Conservation (phyloP, 2,888 invertebrate species). For the Drosophila niveifrons region DNA sequence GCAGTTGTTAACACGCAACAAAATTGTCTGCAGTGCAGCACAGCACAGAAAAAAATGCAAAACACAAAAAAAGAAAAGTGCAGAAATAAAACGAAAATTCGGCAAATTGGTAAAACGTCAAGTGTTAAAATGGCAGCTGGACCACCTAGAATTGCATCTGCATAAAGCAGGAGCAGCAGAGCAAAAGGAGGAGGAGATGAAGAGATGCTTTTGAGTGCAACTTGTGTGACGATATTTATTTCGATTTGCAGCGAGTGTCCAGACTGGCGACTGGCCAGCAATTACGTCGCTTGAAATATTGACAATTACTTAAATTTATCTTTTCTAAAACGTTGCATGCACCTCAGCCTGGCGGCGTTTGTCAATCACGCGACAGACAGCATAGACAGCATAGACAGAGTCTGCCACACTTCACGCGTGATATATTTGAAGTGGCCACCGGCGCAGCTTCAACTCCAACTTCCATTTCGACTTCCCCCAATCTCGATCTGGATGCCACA, state of each 20-base stretch:
- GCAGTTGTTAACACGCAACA: conserved; percentile 82
- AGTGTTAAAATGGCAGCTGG: conserved; percentile 62
- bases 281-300: conserved; percentile 79
- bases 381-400: conserved; percentile 31
- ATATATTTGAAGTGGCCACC: conserved; percentile 77
- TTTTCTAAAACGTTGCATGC: conserved; percentile 77
- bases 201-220: conserved; percentile 44
- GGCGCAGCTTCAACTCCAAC: conserved; percentile 14
- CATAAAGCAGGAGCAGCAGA: conserved; percentile 53
- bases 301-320: conserved; percentile 82
- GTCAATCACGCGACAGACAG: conserved; percentile 71
- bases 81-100: conserved; percentile 47
- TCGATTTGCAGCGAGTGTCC: conserved; percentile 28
- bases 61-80: conserved; percentile 16
- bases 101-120: conserved; percentile 77
- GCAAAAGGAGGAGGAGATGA: conserved; percentile 3
- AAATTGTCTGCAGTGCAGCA: conserved; percentile 79
- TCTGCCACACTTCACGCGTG: conserved; percentile 67
- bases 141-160: conserved; percentile 69
- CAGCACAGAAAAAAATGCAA: conserved; percentile 54
- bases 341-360: conserved; percentile 70
- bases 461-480: conserved; percentile 3
- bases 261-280: conserved; percentile 51
- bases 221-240: conserved; percentile 60
- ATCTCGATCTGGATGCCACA: conserved; percentile 6